Percentiles rank a stretch among this genome's conserved stretches.
Evolutionary conservation across 1,140 invertebrate species (phyloP).

Genomic region (Apis laboriosa): DNA sequence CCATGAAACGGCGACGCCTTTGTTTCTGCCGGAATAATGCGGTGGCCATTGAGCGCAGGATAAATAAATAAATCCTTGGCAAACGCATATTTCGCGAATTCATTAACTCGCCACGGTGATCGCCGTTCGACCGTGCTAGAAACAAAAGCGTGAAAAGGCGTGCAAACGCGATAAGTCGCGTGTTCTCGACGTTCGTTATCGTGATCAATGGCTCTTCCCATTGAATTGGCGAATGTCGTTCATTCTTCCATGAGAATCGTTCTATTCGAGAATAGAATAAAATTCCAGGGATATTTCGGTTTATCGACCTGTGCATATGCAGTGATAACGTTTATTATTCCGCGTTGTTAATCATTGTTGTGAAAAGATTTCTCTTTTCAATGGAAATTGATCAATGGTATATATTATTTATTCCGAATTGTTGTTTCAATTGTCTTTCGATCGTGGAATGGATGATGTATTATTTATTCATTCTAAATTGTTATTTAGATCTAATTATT

Average conservation of each 20-base stretch:
- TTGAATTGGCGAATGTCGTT: no score
- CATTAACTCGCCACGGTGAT: neutral
- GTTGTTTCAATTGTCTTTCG: no score
- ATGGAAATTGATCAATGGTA: no score
- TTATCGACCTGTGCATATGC: no score
- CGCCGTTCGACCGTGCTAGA: neutral
- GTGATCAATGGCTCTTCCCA: neutral
- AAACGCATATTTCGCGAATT: neutral
- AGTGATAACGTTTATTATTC: no score
- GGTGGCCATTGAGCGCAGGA: neutral
- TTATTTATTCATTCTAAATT: no score
- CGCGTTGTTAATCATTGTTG: no score
- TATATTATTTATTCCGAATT: no score
- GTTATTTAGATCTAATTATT: no score
- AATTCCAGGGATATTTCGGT: neutral
- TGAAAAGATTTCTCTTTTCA: no score
- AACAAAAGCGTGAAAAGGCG: neutral
- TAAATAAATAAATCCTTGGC: conserved; percentile 33
- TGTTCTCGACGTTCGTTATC: neutral
- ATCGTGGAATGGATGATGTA: no score
- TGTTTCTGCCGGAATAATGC: conserved; percentile 20
- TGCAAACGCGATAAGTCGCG: neutral
- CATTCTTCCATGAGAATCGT: no score
- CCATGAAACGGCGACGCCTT: neutral
- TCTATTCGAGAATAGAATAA: neutral